Conservation (phyloP, 2,113 vertebrate genomes). For the Ascaphus truei region DNA sequence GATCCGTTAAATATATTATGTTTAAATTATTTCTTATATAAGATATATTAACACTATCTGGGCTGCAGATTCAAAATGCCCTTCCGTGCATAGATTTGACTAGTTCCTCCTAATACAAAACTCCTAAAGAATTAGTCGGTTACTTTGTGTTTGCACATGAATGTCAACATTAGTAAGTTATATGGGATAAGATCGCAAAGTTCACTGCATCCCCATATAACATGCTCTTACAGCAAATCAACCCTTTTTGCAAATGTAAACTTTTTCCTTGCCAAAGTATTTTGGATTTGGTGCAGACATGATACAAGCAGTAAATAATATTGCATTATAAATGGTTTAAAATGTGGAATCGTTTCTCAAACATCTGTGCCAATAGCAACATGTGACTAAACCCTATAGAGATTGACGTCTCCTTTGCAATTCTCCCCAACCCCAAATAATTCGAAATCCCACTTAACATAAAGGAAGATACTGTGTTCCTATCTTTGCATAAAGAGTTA, state of each 20-base stretch:
- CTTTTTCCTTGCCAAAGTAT: background rate
- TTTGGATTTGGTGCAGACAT: background rate
- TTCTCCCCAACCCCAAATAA: background rate
- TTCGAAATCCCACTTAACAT: background rate
- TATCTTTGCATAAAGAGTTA: conserved; percentile 39
- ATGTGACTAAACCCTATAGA: conserved; percentile 15
- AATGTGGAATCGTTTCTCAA: background rate
- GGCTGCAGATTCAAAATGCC: no score
- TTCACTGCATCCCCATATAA: background rate
- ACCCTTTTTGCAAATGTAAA: background rate
- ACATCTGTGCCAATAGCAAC: background rate
- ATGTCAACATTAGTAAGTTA: background rate
- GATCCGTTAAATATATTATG: no score
- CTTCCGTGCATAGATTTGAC: no score
- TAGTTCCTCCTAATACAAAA: no score
- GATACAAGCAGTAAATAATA: conserved; percentile 4
- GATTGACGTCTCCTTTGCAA: no score
- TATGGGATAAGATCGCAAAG: background rate
- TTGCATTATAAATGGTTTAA: background rate
- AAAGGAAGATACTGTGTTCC: background rate
- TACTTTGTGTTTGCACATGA: no score
- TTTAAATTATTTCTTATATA: no score
- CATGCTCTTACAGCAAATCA: background rate
- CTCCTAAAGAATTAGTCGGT: no score
- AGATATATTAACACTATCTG: no score